phyloP scores from a whole-genome alignment of 2,797 vertebrate species.

The Enteromius anoplus region DNA sequence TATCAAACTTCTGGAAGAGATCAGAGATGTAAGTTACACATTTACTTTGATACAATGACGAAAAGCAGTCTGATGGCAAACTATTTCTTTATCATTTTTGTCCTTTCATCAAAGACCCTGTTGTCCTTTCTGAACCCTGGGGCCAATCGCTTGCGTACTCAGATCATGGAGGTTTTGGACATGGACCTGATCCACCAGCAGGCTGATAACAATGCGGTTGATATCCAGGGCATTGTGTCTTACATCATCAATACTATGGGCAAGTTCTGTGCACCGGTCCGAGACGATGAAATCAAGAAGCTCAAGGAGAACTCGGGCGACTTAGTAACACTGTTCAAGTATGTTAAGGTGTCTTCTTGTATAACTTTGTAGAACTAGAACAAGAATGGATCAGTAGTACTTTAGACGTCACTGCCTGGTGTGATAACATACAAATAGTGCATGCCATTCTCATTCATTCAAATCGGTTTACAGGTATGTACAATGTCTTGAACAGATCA shows the following conservation, averaged over 20 bases:
- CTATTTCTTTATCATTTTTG: neutral
- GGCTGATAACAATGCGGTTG: slow-evolving; percentile 86
- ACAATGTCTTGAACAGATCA: too few relatives aligned
- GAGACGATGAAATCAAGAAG: slow-evolving; percentile 87
- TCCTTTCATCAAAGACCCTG: slow-evolving; percentile 76
- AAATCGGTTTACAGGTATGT: neutral
- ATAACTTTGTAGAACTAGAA: neutral
- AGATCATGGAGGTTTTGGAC: slow-evolving; percentile 92
- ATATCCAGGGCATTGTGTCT: slow-evolving; percentile 87
- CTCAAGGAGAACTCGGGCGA: slow-evolving; percentile 80
- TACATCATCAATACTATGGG: slow-evolving; percentile 91
- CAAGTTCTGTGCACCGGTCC: slow-evolving; percentile 87
- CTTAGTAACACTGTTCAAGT: slow-evolving; percentile 85
- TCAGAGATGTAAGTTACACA: slow-evolving; percentile 82
- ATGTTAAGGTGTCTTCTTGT: slow-evolving; percentile 24
- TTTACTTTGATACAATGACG: neutral
- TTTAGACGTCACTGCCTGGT: neutral
- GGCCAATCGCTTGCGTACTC: slow-evolving; percentile 87
- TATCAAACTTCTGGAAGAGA: slow-evolving; percentile 90
- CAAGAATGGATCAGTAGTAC: neutral
- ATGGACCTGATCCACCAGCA: slow-evolving; percentile 91
- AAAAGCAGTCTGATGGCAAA: neutral
- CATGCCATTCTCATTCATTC: neutral
- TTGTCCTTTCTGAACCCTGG: slow-evolving; percentile 91
- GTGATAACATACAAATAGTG: neutral